phyloP scores from a whole-genome alignment of 2,888 invertebrate genomes.

The Hypsopygia costalis region DNA sequence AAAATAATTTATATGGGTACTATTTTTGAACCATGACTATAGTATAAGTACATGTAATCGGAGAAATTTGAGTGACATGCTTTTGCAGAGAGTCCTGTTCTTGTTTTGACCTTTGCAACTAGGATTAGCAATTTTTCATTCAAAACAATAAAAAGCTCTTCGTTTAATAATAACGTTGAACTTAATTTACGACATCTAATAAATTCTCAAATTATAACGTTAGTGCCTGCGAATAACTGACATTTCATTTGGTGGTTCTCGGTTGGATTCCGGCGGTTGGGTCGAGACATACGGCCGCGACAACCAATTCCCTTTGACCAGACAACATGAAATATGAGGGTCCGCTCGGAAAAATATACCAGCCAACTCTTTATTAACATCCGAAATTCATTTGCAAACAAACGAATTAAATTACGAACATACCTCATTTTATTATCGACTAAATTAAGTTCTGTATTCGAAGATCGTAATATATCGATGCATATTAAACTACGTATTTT shows the following conservation, averaged over 20 bases:
- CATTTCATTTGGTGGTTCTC: constrained; percentile 24
- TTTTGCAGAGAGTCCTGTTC: too few relatives aligned
- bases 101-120: too few relatives aligned
- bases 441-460: constrained; percentile 45
- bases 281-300: constrained; percentile 35
- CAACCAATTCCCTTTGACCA: constrained; percentile 51
- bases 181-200: constrained; percentile 23
- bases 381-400: constrained; percentile 35
- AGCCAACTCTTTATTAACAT: constrained; percentile 37
- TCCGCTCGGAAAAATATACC: constrained; percentile 54
- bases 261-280: constrained; percentile 26
- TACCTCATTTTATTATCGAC: constrained; percentile 51
- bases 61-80: too few relatives aligned
- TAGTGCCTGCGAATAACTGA: constrained; percentile 20
- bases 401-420: constrained; percentile 36
- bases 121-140: too few relatives aligned
- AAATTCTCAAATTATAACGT: constrained; percentile 28
- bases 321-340: constrained; percentile 64
- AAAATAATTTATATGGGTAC: too few relatives aligned
- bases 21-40: too few relatives aligned
- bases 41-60: too few relatives aligned
- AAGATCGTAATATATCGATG: constrained; percentile 36
- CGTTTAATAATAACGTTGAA: too few relatives aligned
- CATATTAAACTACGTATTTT: too few relatives aligned
- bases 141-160: too few relatives aligned